Percentiles rank a stretch among this genome's conserved stretches.
Conservation (phyloP, 2,113 vertebrate species). For the Rhegmatorhina hoffmannsi region DNA sequence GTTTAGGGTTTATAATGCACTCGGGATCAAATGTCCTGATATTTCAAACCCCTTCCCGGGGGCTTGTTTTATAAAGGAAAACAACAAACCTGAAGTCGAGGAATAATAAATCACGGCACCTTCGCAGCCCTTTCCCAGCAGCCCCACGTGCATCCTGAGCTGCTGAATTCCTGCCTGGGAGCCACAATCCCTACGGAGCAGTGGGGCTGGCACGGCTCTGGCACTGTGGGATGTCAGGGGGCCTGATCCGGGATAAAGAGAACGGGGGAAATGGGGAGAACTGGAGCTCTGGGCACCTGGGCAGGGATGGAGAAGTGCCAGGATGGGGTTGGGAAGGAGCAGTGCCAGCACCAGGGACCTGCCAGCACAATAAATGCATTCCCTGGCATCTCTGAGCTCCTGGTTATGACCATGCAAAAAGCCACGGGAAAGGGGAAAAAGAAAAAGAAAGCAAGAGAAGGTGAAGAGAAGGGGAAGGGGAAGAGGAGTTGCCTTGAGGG, state of each 20-base stretch:
- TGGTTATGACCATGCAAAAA: background rate
- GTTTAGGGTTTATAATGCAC: conserved; percentile 7
- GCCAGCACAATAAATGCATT: background rate
- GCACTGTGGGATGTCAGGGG: rapidly evolving
- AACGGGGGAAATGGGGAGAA: background rate
- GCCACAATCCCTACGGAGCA: background rate
- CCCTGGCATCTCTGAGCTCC: background rate
- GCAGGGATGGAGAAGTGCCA: background rate
- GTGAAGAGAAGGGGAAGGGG: background rate
- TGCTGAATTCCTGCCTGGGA: background rate
- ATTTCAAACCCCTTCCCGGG: conserved; percentile 8
- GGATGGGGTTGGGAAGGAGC: background rate
- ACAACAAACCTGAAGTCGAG: background rate
- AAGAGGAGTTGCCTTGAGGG: background rate
- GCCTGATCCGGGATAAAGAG: background rate
- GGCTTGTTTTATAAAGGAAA: background rate
- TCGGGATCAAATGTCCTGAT: background rate
- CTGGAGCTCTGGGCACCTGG: background rate
- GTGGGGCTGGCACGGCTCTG: rapidly evolving
- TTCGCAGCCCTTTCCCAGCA: background rate
- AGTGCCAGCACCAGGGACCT: background rate
- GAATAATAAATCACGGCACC: conserved; percentile 19
- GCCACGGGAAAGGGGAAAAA: background rate
- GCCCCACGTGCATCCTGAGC: background rate
- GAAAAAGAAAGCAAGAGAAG: background rate